Evolutionary conservation across 1,140 invertebrate genomes (phyloP).

Genomic region (Zaprionus lachaisei): DNA sequence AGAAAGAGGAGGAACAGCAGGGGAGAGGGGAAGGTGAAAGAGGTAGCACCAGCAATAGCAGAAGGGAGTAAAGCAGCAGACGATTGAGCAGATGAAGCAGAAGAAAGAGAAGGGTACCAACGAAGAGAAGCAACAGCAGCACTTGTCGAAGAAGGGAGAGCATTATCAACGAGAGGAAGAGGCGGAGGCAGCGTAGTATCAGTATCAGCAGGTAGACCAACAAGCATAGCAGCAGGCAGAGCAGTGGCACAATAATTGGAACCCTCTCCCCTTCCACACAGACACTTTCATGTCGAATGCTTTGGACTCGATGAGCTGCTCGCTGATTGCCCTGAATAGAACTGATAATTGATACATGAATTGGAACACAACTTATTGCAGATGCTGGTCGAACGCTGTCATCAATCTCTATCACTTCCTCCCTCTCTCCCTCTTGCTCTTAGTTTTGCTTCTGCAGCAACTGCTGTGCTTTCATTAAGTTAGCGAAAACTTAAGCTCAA

Average conservation of each 20-base stretch:
- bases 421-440: neutral
- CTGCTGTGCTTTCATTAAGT: neutral
- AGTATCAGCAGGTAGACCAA: slow-evolving; percentile 1
- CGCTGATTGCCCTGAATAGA: slow-evolving; percentile 3
- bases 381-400: neutral
- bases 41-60: neutral
- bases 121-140: neutral
- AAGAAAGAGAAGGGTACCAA: too few relatives aligned
- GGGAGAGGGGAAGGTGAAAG: slow-evolving; percentile 32
- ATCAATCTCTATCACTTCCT: neutral
- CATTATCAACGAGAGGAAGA: slow-evolving; percentile 38
- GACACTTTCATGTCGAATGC: neutral
- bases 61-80: neutral
- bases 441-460: neutral
- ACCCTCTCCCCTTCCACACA: too few relatives aligned
- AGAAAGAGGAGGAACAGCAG: slow-evolving; percentile 17
- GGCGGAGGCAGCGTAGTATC: slow-evolving; percentile 7
- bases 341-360: slow-evolving; percentile 6
- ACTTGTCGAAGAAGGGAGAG: neutral
- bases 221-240: neutral
- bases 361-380: neutral
- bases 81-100: neutral
- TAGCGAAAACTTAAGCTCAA: neutral
- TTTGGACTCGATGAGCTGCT: neutral
- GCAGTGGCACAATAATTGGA: neutral